Base-by-base conservation (phyloP, 2,113 vertebrate species). In the Epinephelus moara region DNA sequence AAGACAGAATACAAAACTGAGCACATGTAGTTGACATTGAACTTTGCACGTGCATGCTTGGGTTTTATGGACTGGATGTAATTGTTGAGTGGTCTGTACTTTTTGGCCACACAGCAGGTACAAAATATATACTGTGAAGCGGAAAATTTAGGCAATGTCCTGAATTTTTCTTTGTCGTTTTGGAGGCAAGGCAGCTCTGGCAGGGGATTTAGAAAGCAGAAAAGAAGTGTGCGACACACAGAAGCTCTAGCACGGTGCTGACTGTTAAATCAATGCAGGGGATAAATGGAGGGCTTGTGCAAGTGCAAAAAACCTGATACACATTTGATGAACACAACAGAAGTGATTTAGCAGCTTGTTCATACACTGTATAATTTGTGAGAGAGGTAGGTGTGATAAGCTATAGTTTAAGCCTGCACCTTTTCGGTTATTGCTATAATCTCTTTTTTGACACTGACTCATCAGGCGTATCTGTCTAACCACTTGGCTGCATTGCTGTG, bases 11-110 rank as follows among this genome's bases (percentile, higher is more conserved):
- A 68, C 11, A 85, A 78, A 63, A 62, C n/a, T 50, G 18, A 27
- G 55, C 60, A 81, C 56, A 78, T 57, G 37, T 27, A 71, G 59
- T 11, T 33, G 61, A 79, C 85, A 75, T n/a, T 79, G 70, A 81
- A 83, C 59, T 84, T 86, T 92, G 56, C 49, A 71, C 76, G 50
- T 63, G 25, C 56, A 17, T 75, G 57, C 27, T 81, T 59, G 52
- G n/a, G 49, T 78, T 90, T 90, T 83, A 82, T 78, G 30, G 42
- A 59, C 37, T 53, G 55, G 78, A 57, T 59, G 49, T 83, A 85
- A 85, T 81, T 89, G 75, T 85, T 82, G 78, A 87, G 82, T 73
- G 61, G 53, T 70, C 42, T 88, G 85, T 63, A 60, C 33, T 85
- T 55, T 83, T 73, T 70, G 68, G 23, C 77, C 67, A 84, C 76